A percentile compares a stretch with the other conserved stretches of the same genome.
Evolutionary conservation across 2,797 vertebrate genomes (phyloP).

Genomic region (Brachymystax lenok): DNA sequence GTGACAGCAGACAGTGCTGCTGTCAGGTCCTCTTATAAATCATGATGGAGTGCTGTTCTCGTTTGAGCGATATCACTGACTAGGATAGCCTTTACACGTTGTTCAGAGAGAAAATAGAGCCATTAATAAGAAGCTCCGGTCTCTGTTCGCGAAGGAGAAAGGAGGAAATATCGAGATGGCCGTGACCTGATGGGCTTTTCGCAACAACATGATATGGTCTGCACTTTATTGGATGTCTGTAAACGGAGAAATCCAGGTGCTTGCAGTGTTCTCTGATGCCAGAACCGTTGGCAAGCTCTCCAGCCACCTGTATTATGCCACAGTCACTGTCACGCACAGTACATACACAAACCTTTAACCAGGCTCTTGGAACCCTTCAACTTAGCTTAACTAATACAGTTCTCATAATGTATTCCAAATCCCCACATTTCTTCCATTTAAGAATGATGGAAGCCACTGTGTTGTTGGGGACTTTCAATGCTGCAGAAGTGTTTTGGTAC

Average conservation of each 20-base stretch:
- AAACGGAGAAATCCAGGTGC: constrained; percentile 26
- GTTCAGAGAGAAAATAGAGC: constrained; percentile 15
- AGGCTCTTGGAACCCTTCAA: no score
- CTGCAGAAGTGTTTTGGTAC: no score
- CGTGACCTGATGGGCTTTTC: constrained; percentile 27
- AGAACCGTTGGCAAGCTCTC: constrained; percentile 8
- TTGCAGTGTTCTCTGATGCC: constrained; percentile 30
- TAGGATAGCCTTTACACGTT: neutral
- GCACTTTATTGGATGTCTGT: constrained; percentile 52
- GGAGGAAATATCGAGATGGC: constrained; percentile 21
- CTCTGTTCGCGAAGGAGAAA: neutral
- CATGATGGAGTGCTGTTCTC: constrained; percentile 32
- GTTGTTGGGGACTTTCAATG: no score
- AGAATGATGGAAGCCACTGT: no score
- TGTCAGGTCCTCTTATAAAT: constrained; percentile 20
- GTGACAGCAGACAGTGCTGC: constrained; percentile 10
- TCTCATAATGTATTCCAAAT: neutral
- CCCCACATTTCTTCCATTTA: neutral
- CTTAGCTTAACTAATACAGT: no score
- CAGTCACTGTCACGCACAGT: neutral
- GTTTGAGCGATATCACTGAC: constrained; percentile 21
- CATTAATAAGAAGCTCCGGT: constrained; percentile 9
- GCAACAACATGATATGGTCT: constrained; percentile 39
- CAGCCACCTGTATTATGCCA: neutral
- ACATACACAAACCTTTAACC: neutral